These are phyloP conservation scores for Zaprionus davidi DNA, from an alignment of 1,140 invertebrate genomes.

Conservation along the genomic window DNA sequence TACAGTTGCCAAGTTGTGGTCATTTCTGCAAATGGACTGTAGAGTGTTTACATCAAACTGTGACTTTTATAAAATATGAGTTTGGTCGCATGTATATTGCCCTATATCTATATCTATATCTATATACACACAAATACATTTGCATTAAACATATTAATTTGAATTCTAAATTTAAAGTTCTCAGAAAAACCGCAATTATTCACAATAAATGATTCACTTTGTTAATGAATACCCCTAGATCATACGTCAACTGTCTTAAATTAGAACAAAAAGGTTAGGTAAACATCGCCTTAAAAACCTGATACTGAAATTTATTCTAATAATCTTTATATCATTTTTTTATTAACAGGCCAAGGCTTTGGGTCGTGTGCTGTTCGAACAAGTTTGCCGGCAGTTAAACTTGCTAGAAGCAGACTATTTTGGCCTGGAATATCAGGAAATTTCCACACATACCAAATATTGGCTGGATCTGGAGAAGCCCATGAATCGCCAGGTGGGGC, in stretches of 20 bases:
- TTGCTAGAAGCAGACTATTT: slow-evolving; percentile 99
- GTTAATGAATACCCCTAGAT: no score
- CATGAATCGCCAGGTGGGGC: slow-evolving; percentile 96
- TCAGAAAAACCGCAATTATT: not conserved
- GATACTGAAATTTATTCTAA: not conserved
- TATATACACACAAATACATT: not conserved
- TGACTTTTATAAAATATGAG: not conserved
- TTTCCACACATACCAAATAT: slow-evolving; percentile 90
- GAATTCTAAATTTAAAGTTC: not conserved
- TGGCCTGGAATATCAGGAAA: slow-evolving; percentile 97
- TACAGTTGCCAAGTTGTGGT: slow-evolving; percentile 25
- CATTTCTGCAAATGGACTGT: slow-evolving; percentile 24
- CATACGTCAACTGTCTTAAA: no score
- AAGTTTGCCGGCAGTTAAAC: slow-evolving; percentile 97
- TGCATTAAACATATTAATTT: not conserved
- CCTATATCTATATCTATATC: no score
- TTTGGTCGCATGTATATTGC: not conserved
- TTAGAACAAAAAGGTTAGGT: no score
- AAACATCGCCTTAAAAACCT: not conserved
- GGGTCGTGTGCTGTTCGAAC: slow-evolving; percentile 96
- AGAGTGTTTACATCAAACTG: not conserved
- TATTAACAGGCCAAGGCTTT: slow-evolving; percentile 94
- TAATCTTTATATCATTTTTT: not conserved
- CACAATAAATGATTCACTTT: not conserved
- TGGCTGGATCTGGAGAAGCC: slow-evolving; percentile 99